Percentiles rank a stretch among this genome's conserved stretches.
Evolutionary conservation across 2,113 vertebrate species (phyloP).

Genomic region (Uropsilus gracilis): DNA sequence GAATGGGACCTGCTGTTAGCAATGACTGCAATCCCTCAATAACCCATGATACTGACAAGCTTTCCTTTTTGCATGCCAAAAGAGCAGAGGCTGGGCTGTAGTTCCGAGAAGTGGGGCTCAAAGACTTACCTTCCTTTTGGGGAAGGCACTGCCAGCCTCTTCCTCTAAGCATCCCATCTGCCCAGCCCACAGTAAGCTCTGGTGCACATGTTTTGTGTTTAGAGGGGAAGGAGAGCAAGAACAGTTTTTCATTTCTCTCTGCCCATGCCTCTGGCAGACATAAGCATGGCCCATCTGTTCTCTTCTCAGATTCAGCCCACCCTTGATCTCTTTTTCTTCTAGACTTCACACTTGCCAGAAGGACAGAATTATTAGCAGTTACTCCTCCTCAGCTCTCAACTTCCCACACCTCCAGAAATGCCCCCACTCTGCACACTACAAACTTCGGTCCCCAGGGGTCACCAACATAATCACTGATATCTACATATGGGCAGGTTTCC

Average conservation of each 20-base stretch:
- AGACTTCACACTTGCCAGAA: conserved; percentile 80
- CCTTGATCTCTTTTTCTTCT: conserved; percentile 82
- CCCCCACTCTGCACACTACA: background rate
- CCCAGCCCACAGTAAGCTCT: conserved; percentile 77
- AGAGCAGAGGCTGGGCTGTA: background rate
- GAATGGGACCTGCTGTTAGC: background rate
- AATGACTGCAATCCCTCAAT: background rate
- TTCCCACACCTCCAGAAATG: conserved; percentile 21
- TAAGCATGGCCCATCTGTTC: conserved; percentile 86
- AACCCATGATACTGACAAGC: background rate
- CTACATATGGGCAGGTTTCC: background rate
- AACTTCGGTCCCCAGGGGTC: background rate
- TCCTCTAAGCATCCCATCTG: conserved; percentile 80
- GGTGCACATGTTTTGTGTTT: conserved; percentile 79
- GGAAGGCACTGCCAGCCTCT: conserved; percentile 64
- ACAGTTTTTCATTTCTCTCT: conserved; percentile 81
- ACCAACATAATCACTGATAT: background rate
- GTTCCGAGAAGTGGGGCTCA: background rate
- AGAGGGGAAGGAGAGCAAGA: conserved; percentile 75
- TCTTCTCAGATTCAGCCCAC: conserved; percentile 83
- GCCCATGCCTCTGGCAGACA: conserved; percentile 84
- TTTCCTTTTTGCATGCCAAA: background rate
- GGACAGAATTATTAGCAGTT: conserved; percentile 43
- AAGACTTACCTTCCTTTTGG: background rate
- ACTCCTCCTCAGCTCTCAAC: conserved; percentile 24